Evolutionary conservation across 2,888 invertebrate species (phyloP), one percentile per base, ranked within the genome.

Genomic region (Lagria hirta): DNA sequence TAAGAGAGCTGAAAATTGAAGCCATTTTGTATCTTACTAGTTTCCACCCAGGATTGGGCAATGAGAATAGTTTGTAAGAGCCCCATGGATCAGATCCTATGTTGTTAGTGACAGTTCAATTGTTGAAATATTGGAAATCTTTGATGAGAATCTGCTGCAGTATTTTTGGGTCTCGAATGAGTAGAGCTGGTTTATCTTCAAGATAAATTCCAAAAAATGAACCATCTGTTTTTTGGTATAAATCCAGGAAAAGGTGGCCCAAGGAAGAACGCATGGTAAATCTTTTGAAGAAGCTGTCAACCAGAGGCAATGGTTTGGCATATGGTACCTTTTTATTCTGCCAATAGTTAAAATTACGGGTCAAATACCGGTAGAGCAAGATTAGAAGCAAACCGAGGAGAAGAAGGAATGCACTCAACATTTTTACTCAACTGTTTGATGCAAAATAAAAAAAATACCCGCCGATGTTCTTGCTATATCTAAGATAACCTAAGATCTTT

Each of bases 1-100:
- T 78, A 14, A 73, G 74, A 1, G 72, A 68, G 1, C 76, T 73
- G 53, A 78, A 71, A 0, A 73, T 72, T 1, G 77, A 76, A 0
- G 75, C 71, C 14, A 78, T 61, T 43, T 74, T 75, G 0, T 67
- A 57, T 14, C 79, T 64, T 7, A 77, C 54, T 18, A 65, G 66
- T 50, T 71, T 74, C 79, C 78, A 79, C 1, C 69, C 66, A 0
- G 72, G 70, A 30, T 73, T 74, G 29, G 66, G 69, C 21, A 74
- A 47, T 2, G 69, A 65, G 37, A 75, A 58, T 10, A 72, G 49
- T 55, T 69, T 67, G 21, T 62, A 62, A 57, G 67, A 65, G 28
- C 12, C 4, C 11, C 11, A 4, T 4, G 28, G 28, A 28, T 28
- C 28, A 5, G 5, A 12, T 11, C 13, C 4, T 6, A 5, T 28